These are phyloP conservation scores for Subacronicta megacephala DNA, from an alignment of 2,888 invertebrate genomes.

Conservation along the genomic window DNA sequence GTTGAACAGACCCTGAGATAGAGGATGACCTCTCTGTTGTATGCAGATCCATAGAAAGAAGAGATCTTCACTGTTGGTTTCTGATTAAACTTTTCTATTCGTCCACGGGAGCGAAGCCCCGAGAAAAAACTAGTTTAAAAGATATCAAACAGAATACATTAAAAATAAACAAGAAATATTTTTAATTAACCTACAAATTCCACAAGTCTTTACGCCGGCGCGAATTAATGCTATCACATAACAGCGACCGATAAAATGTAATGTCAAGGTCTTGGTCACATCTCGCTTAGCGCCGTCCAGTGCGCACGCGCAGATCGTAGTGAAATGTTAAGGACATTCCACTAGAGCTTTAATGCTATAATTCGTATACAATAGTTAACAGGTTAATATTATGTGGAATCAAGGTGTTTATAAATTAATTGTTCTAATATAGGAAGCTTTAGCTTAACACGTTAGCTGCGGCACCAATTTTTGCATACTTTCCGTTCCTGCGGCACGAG, in stretches of 20 bases:
- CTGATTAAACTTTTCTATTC: too few species aligned
- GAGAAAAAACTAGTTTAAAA: too few species aligned
- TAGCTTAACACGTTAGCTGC: too few species aligned
- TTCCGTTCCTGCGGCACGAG: too few species aligned
- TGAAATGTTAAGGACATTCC: slow-evolving; percentile 63
- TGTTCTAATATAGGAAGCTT: too few species aligned
- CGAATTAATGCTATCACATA: slow-evolving; percentile 27
- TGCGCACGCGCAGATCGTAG: slow-evolving; percentile 11
- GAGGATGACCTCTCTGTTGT: too few species aligned
- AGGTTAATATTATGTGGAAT: slow-evolving; percentile 35
- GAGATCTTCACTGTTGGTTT: too few species aligned
- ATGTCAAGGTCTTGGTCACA: slow-evolving; percentile 46
- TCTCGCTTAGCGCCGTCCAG: slow-evolving; percentile 17
- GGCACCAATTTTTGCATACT: too few species aligned
- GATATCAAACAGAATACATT: too few species aligned
- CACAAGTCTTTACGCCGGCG: slow-evolving; percentile 10
- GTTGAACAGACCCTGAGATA: too few species aligned
- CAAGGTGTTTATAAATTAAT: slow-evolving; percentile 46
- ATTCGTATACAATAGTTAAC: slow-evolving; percentile 66
- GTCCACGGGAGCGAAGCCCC: too few species aligned
- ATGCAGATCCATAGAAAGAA: too few species aligned
- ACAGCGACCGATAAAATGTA: slow-evolving; percentile 19
- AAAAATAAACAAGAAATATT: slow-evolving; percentile 5
- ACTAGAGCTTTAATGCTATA: slow-evolving; percentile 67
- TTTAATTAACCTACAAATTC: slow-evolving; percentile 3